Evolutionary conservation across 2,888 invertebrate genomes (phyloP).

Genomic region (Gandaritis pyraliata): DNA sequence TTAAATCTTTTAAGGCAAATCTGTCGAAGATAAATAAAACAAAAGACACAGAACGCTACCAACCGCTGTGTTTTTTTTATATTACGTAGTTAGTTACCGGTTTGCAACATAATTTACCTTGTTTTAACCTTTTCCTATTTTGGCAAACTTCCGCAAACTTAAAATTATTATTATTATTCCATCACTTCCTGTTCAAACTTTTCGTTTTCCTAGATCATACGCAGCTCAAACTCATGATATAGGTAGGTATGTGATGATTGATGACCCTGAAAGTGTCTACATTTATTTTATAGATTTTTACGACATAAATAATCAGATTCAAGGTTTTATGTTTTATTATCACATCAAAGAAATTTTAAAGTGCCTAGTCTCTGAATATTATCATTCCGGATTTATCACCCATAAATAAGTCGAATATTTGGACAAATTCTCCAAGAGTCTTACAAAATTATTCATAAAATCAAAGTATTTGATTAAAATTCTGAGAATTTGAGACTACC

Average conservation of each 20-base stretch:
- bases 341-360: conserved; percentile 19
- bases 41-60: not conserved
- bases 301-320: not conserved
- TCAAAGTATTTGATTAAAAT: not conserved
- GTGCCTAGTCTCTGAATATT: not conserved
- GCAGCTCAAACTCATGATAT: too few species aligned
- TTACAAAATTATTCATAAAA: too few species aligned
- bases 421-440: too few species aligned
- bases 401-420: conserved; percentile 1
- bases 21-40: too few species aligned
- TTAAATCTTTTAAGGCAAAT: too few species aligned
- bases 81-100: not conserved
- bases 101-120: conserved; percentile 13
- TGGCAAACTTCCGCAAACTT: conserved; percentile 20
- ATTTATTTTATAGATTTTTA: conserved; percentile 2
- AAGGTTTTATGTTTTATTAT: conserved; percentile 12
- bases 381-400: not conserved
- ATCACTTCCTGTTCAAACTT: conserved; percentile 10
- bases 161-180: conserved; percentile 10
- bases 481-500: too few species aligned
- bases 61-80: not conserved
- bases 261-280: conserved; percentile 2
- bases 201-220: conserved; percentile 3
- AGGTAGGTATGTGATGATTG: not conserved
- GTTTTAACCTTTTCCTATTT: conserved; percentile 12